phyloP scores from a whole-genome alignment of 2,888 invertebrate species.

The Lasiommata megera region DNA sequence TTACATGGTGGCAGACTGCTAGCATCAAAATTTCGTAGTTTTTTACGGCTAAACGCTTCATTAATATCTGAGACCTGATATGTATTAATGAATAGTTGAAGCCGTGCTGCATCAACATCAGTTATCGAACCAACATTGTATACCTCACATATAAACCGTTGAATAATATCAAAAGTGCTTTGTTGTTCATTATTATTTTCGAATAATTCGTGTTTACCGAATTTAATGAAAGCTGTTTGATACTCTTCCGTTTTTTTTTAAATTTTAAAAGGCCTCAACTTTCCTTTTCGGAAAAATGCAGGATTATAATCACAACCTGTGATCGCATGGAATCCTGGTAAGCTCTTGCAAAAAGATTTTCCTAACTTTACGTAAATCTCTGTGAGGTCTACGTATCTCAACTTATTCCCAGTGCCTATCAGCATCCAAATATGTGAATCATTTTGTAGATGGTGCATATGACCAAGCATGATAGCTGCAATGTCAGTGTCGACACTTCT shows the following conservation, averaged over 20 bases:
- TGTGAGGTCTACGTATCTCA: not conserved
- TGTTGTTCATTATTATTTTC: not conserved
- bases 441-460: constrained; percentile 25
- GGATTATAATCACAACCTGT: constrained; percentile 33
- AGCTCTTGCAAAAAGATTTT: not conserved
- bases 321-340: constrained; percentile 14
- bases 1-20: constrained; percentile 32
- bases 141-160: constrained; percentile 5
- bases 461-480: too few relatives aligned
- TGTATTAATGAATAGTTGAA: constrained; percentile 29
- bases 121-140: constrained; percentile 25
- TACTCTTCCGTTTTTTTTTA: not conserved
- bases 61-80: constrained; percentile 26
- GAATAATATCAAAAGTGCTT: not conserved
- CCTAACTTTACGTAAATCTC: not conserved
- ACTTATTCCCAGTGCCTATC: not conserved
- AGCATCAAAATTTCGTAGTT: constrained; percentile 18
- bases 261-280: constrained; percentile 24
- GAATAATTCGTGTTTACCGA: not conserved
- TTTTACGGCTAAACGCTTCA: constrained; percentile 28
- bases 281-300: constrained; percentile 32
- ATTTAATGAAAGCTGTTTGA: not conserved
- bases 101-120: constrained; percentile 32
- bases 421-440: not conserved
- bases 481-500: constrained; percentile 26